Evolutionary conservation across 2,113 vertebrate genomes (phyloP), one percentile per base, ranked within the genome.

Genomic region (Thalassarche chlororhynchos): DNA sequence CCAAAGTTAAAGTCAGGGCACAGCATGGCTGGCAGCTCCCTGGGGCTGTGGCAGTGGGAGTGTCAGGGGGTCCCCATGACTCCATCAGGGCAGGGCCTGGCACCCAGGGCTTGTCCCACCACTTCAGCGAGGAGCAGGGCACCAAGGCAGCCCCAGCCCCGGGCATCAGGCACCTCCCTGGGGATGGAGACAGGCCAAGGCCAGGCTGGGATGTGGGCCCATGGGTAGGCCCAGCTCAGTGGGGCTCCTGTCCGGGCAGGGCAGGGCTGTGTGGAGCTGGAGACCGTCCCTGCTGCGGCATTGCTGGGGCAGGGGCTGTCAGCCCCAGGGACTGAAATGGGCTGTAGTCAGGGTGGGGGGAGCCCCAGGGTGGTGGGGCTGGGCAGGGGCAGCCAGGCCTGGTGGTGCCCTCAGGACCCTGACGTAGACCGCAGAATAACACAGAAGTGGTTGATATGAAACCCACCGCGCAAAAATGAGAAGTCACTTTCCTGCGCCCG

Each of bases 341-440:
- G 10, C 54, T 32, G 12, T 25, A 11, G 7, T 8, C 16, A 55
- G 19, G 10, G 5, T 31, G 2, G 11, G 12, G 19, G 52, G 7
- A 42, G 2, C 34, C 23, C 12, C 3, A 4, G 9, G 32, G 6
- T 0, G 1, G 14, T 19, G 11, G 8, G 15, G 19, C 9, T 57
- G n/a, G 8, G 18, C 31, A 15, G n/a, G 13, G 14, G 9, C 20
- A 57, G 34, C 13, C 13, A 84, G 62, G 13, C 19, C 38, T 76
- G 18, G 14, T 40, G 24, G 17, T 61, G 23, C 10, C 46, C 8
- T 34, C 23, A 40, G 32, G 6, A 3, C 15, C 18, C 26, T 68
- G 38, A 17, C 4, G 5, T 14, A 60, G 10, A 60, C 7, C 1
- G 3, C 17, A 10, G 24, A 72, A 16, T 36, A 52, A 44, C 5